A percentile compares a stretch with the other conserved stretches of the same genome.
Evolutionary conservation across 2,113 vertebrate genomes (phyloP).

Genomic region (Pedionomus torquatus): DNA sequence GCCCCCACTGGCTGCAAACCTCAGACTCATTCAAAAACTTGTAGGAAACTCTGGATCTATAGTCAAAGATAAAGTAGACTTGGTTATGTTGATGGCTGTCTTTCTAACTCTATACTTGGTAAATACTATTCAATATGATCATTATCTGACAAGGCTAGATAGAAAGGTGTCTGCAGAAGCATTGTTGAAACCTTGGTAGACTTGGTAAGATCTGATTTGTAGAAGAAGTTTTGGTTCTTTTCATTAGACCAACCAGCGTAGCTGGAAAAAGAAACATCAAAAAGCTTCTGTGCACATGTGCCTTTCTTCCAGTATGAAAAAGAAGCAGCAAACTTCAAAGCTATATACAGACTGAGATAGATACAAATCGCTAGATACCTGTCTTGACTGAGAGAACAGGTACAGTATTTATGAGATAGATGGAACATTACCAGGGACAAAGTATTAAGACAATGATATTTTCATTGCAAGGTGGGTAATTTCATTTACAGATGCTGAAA

Average conservation of each 20-base stretch:
- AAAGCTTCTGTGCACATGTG: background rate
- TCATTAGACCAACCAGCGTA: background rate
- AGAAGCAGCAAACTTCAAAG: background rate
- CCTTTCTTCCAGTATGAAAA: background rate
- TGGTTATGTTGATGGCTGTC: background rate
- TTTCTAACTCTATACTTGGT: background rate
- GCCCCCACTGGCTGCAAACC: background rate
- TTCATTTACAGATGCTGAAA: background rate
- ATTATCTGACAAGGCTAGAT: background rate
- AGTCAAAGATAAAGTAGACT: background rate
- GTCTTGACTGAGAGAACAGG: background rate
- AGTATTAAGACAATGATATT: background rate
- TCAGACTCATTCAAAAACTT: background rate
- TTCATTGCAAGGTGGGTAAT: background rate
- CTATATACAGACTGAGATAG: background rate
- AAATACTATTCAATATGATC: background rate
- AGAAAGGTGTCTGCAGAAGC: background rate
- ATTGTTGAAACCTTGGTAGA: background rate
- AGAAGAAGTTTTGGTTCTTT: background rate
- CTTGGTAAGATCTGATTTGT: background rate
- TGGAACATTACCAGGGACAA: background rate
- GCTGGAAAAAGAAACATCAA: background rate
- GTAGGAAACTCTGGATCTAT: background rate
- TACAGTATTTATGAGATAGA: background rate
- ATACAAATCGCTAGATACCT: background rate